A percentile compares a stretch with the other conserved stretches of the same genome.
phyloP scores from a whole-genome alignment of 35 echinoderm and acorn worm species.

The Apostichopus japonicus region DNA sequence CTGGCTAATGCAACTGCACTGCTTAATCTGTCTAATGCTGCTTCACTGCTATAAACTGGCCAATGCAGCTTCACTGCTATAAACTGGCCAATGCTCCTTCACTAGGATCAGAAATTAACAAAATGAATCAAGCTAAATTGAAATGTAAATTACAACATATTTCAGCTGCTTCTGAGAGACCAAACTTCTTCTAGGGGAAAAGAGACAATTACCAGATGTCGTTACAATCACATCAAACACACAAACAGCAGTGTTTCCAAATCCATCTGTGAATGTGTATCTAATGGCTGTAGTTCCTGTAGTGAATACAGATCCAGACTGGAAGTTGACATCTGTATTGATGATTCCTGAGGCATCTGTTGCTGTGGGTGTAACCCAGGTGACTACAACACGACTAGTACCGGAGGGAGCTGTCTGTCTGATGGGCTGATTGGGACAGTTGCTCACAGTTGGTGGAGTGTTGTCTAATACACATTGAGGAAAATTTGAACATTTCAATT shows the following conservation, averaged over 20 bases:
- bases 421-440: slow-evolving; percentile 15
- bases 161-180: no score
- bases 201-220: neutral
- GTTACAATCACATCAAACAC: slow-evolving; percentile 20
- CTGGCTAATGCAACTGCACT: no score
- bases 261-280: slow-evolving; percentile 40
- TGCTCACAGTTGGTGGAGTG: slow-evolving; percentile 9
- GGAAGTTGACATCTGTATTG: neutral
- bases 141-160: no score
- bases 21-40: no score
- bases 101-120: no score
- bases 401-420: neutral
- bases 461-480: neutral
- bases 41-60: no score
- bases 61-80: no score
- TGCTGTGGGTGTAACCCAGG: slow-evolving; percentile 30
- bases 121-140: no score
- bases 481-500: neutral
- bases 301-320: neutral
- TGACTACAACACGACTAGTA: neutral
- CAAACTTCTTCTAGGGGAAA: no score
- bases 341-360: slow-evolving; percentile 10
- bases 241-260: neutral
- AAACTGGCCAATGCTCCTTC: no score
- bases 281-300: neutral